Conservation (phyloP, 2,113 vertebrate genomes). For the Pedionomus torquatus region DNA sequence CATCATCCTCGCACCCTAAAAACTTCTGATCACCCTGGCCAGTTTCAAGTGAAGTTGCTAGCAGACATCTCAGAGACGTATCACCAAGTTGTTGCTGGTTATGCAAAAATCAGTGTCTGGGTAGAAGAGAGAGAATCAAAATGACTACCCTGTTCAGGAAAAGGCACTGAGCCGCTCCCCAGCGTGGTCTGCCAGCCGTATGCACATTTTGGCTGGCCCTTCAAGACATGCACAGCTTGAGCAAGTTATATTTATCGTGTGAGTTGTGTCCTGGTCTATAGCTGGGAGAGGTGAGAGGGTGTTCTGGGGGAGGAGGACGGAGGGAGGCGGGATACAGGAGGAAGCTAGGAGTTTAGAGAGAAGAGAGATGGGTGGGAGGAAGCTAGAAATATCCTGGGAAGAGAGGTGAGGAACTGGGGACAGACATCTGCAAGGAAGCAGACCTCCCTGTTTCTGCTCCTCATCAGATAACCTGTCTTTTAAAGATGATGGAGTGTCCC, state of each 20-base stretch:
- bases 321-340: neutral
- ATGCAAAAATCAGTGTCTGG: neutral
- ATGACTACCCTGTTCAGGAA: neutral
- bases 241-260: neutral
- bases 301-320: neutral
- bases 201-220: neutral
- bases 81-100: neutral
- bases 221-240: neutral
- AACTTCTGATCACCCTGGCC: neutral
- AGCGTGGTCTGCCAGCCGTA: neutral
- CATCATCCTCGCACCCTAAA: neutral
- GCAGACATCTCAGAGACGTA: neutral
- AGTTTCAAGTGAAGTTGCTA: neutral
- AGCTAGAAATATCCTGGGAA: neutral
- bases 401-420: accelerated
- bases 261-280: neutral
- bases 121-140: neutral
- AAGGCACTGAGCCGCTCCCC: accelerated
- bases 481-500: neutral
- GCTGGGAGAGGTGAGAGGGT: neutral
- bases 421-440: neutral
- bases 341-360: neutral
- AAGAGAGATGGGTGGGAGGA: neutral
- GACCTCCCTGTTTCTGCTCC: neutral
- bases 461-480: neutral